These are phyloP conservation scores for Thera britannica DNA, from an alignment of 2,888 invertebrate species.

Conservation along the genomic window DNA sequence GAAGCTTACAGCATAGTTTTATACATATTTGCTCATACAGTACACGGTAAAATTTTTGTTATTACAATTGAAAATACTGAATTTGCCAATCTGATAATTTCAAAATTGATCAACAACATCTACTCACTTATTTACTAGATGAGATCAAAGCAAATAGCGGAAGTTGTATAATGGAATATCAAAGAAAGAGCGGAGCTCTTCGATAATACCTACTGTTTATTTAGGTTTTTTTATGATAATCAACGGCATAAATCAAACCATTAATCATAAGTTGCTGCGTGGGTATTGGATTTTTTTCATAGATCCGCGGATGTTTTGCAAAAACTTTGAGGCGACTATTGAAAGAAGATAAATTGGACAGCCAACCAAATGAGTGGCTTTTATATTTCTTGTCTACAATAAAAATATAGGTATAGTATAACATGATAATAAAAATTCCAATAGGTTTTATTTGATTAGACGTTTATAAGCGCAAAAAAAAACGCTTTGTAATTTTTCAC, in stretches of 20 bases:
- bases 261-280: slow-evolving; percentile 58
- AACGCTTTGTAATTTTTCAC: too few relatives aligned
- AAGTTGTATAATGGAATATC: slow-evolving; percentile 48
- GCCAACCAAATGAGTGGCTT: not conserved
- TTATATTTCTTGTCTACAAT: not conserved
- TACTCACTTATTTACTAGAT: slow-evolving; percentile 36
- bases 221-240: slow-evolving; percentile 44
- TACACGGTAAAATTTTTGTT: too few relatives aligned
- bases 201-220: slow-evolving; percentile 43
- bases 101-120: not conserved
- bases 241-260: slow-evolving; percentile 54
- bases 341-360: slow-evolving; percentile 9
- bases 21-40: too few relatives aligned
- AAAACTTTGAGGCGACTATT: slow-evolving; percentile 24
- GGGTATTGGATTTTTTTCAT: slow-evolving; percentile 54
- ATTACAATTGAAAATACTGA: not conserved
- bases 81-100: not conserved
- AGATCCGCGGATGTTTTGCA: slow-evolving; percentile 29
- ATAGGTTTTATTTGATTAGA: too few relatives aligned
- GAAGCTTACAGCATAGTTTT: too few relatives aligned
- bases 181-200: slow-evolving; percentile 42
- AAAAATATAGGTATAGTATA: too few relatives aligned
- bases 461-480: too few relatives aligned
- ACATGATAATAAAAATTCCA: too few relatives aligned
- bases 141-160: slow-evolving; percentile 41